Evolutionary conservation across 2,113 vertebrate genomes (phyloP), one percentile per base, ranked within the genome.

Genomic region (Takifugu bimaculatus): DNA sequence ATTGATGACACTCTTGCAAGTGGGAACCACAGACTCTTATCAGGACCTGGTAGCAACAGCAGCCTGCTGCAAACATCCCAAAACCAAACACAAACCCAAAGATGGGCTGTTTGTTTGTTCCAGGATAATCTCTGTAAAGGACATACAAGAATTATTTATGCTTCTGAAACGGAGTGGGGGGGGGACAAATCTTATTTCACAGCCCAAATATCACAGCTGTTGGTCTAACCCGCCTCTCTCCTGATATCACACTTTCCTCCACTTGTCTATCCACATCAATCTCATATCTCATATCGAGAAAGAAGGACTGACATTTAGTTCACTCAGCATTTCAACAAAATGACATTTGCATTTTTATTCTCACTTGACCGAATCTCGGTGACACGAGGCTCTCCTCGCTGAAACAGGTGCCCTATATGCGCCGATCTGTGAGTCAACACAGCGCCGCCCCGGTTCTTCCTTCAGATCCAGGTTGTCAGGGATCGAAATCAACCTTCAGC

Each of bases 401-500:
- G 59, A 79, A 72, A 53, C 68, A 70, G 65, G 70, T 54, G 45
- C 50, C 54, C 13, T 20, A 5, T 12, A 15, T 12, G 5, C 45
- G 13, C 7, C 6, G 11, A 1, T 39, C 35, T 39, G 29, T 32
- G 71, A 77, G 80, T 82, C 82, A 85, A 77, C 84, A 71, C 20
- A 58, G 77, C 50, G 64, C 75, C 77, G 71, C 65, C 77, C 75
- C 9, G 54, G 63, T 72, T 79, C 62, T 74, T 74, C 72, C 45
- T 83, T 87, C 83, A 77, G 85, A 84, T 79, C 67, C 66, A 70
- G 65, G 78, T 82, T 75, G 77, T 70, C 49, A 62, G 25, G 74
- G 78, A 83, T 88, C 78, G 81, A 86, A 87, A 86, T 88, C 84
- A 88, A 89, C 88, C 82, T 87, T 85, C 82, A 84, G 79, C 78